These are phyloP conservation scores for Cynaeus angustus DNA, from an alignment of 2,888 invertebrate species.

Conservation along the genomic window DNA sequence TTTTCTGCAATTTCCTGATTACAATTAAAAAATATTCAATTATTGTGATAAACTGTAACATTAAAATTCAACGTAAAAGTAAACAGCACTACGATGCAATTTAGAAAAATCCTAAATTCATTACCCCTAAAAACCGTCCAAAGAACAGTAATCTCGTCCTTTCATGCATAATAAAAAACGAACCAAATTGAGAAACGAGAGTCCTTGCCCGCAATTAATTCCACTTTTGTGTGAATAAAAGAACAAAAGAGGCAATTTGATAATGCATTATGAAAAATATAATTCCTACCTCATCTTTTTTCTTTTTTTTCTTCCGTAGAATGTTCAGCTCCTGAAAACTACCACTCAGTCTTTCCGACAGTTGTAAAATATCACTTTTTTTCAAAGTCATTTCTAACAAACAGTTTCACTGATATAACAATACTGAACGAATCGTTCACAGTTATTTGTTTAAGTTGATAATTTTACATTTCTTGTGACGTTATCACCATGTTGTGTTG, in stretches of 20 bases:
- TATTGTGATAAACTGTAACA: no score
- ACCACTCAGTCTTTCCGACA: constrained; percentile 56
- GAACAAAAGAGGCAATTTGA: neutral
- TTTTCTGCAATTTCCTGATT: no score
- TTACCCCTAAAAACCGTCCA: no score
- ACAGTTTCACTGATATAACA: neutral
- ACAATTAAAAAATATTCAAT: no score
- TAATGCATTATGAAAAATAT: neutral
- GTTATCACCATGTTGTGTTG: constrained; percentile 32
- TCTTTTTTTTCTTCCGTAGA: constrained; percentile 59
- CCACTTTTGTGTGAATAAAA: neutral
- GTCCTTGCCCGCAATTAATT: constrained; percentile 15
- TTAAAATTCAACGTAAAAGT: no score
- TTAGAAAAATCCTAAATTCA: no score
- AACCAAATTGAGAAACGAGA: constrained; percentile 11
- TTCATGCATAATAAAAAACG: neutral
- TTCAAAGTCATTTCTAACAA: constrained; percentile 50
- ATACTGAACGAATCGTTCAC: constrained; percentile 28
- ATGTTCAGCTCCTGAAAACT: constrained; percentile 66
- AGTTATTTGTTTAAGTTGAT: constrained; percentile 36
- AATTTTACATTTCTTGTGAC: constrained; percentile 33
- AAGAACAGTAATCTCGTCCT: no score
- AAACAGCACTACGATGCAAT: no score
- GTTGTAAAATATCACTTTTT: constrained; percentile 52
- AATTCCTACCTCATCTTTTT: constrained; percentile 52